A percentile compares a stretch with the other conserved stretches of the same genome.
These are phyloP conservation scores for Daphoenositta chrysoptera DNA, from an alignment of 2,113 vertebrate species.

Conservation along the genomic window DNA sequence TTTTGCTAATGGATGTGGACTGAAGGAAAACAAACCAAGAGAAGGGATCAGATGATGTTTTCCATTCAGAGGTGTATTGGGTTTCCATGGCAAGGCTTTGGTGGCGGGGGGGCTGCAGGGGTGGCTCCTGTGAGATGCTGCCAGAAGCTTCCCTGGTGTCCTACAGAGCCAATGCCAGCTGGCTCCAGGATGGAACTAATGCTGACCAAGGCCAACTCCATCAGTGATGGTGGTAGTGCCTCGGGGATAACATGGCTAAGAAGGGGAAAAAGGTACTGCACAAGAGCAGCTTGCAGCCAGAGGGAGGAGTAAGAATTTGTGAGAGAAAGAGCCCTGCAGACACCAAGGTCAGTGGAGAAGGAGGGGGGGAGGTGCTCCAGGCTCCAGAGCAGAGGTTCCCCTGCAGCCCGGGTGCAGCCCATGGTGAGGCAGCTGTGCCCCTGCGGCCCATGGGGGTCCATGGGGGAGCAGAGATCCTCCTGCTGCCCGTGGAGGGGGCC, in stretches of 20 bases:
- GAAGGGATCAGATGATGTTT: background rate
- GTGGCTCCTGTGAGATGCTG: background rate
- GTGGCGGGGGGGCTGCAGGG: fast-evolving
- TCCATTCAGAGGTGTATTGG: background rate
- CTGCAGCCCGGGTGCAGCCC: background rate
- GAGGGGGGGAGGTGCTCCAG: background rate
- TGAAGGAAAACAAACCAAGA: background rate
- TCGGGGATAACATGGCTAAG: background rate
- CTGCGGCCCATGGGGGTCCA: background rate
- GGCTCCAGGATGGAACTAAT: fast-evolving
- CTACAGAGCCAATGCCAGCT: background rate
- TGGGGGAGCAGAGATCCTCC: background rate
- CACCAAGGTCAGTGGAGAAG: background rate
- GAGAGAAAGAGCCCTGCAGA: background rate
- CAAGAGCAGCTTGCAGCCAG: background rate
- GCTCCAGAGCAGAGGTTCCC: background rate
- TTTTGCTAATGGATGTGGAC: background rate
- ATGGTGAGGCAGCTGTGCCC: background rate
- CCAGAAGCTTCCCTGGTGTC: background rate
- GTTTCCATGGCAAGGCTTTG: background rate
- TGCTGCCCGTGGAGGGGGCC: fast-evolving
- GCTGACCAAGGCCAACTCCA: fast-evolving
- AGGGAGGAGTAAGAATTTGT: background rate
- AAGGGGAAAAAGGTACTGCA: fast-evolving
- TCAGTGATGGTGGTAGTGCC: background rate